phyloP scores from a whole-genome alignment of 35 echinoderm and acorn worm genomes.

The Diadema setosum region DNA sequence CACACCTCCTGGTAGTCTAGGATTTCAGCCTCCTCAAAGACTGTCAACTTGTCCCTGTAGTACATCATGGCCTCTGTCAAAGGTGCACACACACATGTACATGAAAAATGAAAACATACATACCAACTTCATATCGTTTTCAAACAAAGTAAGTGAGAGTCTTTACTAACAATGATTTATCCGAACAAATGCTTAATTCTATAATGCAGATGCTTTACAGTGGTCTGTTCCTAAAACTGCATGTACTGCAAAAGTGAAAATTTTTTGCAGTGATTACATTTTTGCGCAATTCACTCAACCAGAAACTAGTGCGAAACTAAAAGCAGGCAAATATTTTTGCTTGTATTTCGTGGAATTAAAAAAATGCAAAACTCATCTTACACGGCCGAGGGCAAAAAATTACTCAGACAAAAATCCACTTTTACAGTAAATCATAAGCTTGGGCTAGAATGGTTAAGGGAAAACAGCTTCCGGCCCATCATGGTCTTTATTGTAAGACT shows the following conservation, averaged over 20 bases:
- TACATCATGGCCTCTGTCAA: slow-evolving; percentile 59
- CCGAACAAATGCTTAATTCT: too few species aligned
- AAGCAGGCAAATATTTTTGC: too few species aligned
- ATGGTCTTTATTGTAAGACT: not conserved
- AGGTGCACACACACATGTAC: not conserved
- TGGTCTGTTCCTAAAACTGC: not conserved
- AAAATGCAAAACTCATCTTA: too few species aligned
- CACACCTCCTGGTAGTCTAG: slow-evolving; percentile 74
- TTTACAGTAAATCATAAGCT: not conserved
- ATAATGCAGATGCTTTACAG: not conserved
- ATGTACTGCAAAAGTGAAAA: not conserved
- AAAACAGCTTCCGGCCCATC: not conserved
- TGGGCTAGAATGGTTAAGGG: not conserved
- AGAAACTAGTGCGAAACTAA: too few species aligned
- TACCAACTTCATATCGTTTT: not conserved
- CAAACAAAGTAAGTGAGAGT: too few species aligned
- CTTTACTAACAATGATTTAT: too few species aligned
- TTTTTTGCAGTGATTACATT: not conserved
- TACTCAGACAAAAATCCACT: not conserved
- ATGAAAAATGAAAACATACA: not conserved
- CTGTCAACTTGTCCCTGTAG: slow-evolving; percentile 75
- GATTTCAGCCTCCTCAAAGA: slow-evolving; percentile 82
- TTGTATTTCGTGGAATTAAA: too few species aligned
- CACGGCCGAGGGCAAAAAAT: too few species aligned
- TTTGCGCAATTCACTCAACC: not conserved